phyloP scores from a whole-genome alignment of 2,888 invertebrate species.

The Saturnia japonica region DNA sequence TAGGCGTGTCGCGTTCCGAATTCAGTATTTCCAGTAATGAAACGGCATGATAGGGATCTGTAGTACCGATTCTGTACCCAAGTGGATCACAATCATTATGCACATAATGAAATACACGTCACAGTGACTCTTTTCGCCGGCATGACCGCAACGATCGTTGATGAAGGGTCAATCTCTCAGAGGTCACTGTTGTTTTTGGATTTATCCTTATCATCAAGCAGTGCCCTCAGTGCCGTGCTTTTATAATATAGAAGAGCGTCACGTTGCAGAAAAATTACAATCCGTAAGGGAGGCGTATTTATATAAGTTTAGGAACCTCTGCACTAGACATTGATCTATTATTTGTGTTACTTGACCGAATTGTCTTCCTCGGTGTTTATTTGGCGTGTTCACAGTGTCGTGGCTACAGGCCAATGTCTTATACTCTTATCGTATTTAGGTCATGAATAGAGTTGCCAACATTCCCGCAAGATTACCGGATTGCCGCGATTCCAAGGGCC shows the following conservation, averaged over 20 bases:
- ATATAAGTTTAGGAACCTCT: background rate
- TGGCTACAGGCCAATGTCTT: slow-evolving; percentile 16
- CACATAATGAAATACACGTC: too few relatives aligned
- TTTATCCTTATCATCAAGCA: too few relatives aligned
- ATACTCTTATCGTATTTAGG: slow-evolving; percentile 6
- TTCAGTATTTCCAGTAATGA: too few relatives aligned
- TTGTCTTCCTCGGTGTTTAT: slow-evolving; percentile 12
- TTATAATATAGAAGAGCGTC: background rate
- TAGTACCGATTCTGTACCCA: too few relatives aligned
- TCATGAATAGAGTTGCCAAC: slow-evolving; percentile 3
- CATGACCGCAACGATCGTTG: too few relatives aligned
- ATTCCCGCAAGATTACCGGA: background rate
- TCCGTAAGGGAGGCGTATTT: background rate
- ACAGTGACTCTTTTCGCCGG: too few relatives aligned
- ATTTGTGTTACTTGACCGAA: slow-evolving; percentile 12
- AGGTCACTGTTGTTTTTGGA: too few relatives aligned
- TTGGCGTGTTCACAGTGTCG: slow-evolving; percentile 1
- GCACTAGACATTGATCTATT: slow-evolving; percentile 7
- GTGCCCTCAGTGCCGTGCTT: too few relatives aligned
- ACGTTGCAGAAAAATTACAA: background rate
- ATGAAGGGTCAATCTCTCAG: too few relatives aligned
- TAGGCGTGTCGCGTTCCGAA: too few relatives aligned
- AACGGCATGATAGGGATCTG: too few relatives aligned
- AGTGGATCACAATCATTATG: too few relatives aligned
- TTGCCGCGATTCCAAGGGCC: background rate